Evolutionary conservation across 1,140 invertebrate genomes (phyloP), one percentile per base, ranked within the genome.

Genomic region (Hestina assimilis): DNA sequence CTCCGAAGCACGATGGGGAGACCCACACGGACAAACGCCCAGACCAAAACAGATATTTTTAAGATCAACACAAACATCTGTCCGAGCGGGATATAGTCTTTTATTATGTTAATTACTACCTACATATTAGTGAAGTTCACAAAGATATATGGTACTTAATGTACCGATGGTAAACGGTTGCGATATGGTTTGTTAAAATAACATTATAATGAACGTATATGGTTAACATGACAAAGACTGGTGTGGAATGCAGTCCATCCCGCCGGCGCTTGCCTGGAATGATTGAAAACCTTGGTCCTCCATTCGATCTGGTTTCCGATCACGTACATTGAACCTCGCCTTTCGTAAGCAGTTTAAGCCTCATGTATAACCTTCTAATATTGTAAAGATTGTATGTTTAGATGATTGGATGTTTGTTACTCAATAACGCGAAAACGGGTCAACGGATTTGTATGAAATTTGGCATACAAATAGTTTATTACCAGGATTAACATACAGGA

Each of bases 151-250:
- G 20, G 14, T 26, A 21, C 21, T 46, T 45, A 60, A 54, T 53
- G 42, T 12, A 35, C n/a, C 15, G 48, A 41, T 33, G n/a, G 31
- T 53, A 56, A 58, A 51, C 55, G 60, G 63, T 56, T 56, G 65
- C 63, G 70, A 58, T 71, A 78, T 69, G 78, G 62, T 59, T 75
- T 68, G 70, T 85, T 85, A 85, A 85, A 85, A 83, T 85, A 81
- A 70, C 79, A 75, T 82, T 81, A 81, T 79, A 54, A 33, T 35
- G 69, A 77, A 64, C 54, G 62, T 79, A 75, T 76, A 81, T 81
- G 73, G 71, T 83, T 84, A 77, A 75, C 79, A 83, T 80, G 71
- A 85, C 79, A 85, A 78, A 76, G 66, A 60, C 54, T 56, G 57
- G 56, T 42, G 26, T 45, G 77, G 79, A 82, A 82, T 82, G 77